These are phyloP conservation scores for Agapostemon virescens DNA, from an alignment of 2,888 invertebrate species.

Conservation along the genomic window DNA sequence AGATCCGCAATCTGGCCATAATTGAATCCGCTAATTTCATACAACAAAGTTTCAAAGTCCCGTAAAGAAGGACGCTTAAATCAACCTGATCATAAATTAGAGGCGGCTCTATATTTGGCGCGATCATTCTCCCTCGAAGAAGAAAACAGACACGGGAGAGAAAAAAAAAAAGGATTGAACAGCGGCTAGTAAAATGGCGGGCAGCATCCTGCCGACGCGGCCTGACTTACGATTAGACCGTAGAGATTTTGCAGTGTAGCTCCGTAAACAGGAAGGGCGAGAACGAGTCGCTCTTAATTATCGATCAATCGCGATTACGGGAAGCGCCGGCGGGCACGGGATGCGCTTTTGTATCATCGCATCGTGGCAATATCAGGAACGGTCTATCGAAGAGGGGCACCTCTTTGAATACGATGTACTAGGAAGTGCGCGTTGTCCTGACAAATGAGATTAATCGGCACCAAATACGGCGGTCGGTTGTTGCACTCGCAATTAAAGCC, in stretches of 20 bases:
- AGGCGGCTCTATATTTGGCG: background rate
- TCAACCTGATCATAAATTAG: background rate
- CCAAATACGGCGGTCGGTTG: slow-evolving; percentile 67
- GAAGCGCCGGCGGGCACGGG: slow-evolving; percentile 13
- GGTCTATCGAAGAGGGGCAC: slow-evolving; percentile 36
- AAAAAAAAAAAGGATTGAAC: background rate
- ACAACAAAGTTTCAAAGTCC: background rate
- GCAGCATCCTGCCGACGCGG: background rate
- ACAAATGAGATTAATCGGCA: slow-evolving; percentile 68
- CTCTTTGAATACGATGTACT: slow-evolving; percentile 50
- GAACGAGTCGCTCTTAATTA: slow-evolving; percentile 46
- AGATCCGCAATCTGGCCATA: background rate
- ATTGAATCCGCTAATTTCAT: background rate
- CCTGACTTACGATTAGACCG: background rate
- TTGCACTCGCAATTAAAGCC: slow-evolving; percentile 72
- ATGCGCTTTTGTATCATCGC: slow-evolving; percentile 33
- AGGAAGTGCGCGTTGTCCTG: slow-evolving; percentile 64
- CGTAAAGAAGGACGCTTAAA: slow-evolving; percentile 10
- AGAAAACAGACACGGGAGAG: too few species aligned
- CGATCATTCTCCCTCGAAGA: background rate
- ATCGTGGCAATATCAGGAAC: slow-evolving; percentile 41
- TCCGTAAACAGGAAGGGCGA: slow-evolving; percentile 32
- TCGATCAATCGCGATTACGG: slow-evolving; percentile 52
- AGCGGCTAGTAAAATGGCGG: background rate
- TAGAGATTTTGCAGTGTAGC: background rate